Evolutionary conservation across 1,140 invertebrate species (phyloP).

Genomic region (Diploscapter pachys): DNA sequence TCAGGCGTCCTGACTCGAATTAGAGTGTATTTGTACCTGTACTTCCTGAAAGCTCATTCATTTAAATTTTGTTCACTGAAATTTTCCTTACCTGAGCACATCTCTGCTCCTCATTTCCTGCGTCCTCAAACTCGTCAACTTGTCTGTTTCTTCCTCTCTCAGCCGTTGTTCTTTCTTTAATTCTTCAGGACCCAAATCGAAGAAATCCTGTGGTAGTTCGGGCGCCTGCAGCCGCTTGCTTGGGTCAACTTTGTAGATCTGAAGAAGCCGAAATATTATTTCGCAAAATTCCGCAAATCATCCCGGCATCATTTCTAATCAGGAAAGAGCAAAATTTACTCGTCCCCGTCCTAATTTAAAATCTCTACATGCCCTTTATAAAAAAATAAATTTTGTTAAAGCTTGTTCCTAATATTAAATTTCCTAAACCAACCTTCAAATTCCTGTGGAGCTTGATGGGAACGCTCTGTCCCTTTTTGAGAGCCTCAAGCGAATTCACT

Average conservation of each 20-base stretch:
- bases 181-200: constrained; percentile 31
- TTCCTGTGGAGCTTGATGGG: constrained; percentile 27
- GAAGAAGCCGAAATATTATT: no score
- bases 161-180: constrained; percentile 23
- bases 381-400: no score
- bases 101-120: constrained; percentile 28
- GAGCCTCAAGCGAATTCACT: constrained; percentile 2
- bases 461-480: constrained; percentile 17
- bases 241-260: no score
- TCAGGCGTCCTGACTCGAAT: constrained; percentile 37
- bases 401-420: no score
- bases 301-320: no score
- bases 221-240: neutral
- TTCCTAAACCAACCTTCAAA: no score
- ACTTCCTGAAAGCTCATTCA: constrained; percentile 13
- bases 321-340: no score
- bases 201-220: constrained; percentile 12
- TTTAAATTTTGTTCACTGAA: neutral
- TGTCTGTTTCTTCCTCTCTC: constrained; percentile 9
- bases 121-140: neutral
- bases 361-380: no score
- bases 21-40: constrained; percentile 38
- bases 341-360: no score
- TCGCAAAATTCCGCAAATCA: no score
- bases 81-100: constrained; percentile 11